Conservation (phyloP, 2,113 vertebrate genomes). For the Seriola dumerili region DNA sequence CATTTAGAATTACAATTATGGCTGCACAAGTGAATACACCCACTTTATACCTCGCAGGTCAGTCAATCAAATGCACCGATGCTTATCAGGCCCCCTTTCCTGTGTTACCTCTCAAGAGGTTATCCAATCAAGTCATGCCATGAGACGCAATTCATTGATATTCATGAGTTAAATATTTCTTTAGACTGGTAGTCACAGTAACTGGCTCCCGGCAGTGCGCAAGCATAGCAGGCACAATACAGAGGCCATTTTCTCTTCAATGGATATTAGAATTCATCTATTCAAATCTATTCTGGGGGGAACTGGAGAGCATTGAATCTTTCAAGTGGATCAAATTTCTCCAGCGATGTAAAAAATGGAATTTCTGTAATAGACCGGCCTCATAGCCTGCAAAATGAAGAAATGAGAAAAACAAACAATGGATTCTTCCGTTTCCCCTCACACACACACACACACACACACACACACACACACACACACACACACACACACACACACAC, state of each 20-base stretch:
- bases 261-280: constrained; percentile 80
- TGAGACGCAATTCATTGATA: constrained; percentile 69
- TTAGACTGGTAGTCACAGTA: constrained; percentile 73
- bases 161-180: constrained; percentile 79
- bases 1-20: constrained; percentile 60
- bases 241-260: constrained; percentile 67
- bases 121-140: constrained; percentile 69
- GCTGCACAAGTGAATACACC: constrained; percentile 68
- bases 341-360: constrained; percentile 39
- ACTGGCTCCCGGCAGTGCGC: constrained; percentile 59
- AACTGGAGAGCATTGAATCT: constrained; percentile 64
- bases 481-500: not conserved
- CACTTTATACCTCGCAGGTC: constrained; percentile 90
- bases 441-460: not conserved
- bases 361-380: constrained; percentile 53
- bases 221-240: constrained; percentile 55
- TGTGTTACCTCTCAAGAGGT: constrained; percentile 48
- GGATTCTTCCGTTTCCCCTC: constrained; percentile 30
- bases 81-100: constrained; percentile 18
- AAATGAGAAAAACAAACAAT: constrained; percentile 62
- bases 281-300: constrained; percentile 78
- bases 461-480: not conserved
- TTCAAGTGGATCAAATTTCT: constrained; percentile 78
- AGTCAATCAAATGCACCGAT: constrained; percentile 58
- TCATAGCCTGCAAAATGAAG: constrained; percentile 32